Base-by-base conservation (phyloP, 2,888 invertebrate species). In the Calliopum simillimum region DNA sequence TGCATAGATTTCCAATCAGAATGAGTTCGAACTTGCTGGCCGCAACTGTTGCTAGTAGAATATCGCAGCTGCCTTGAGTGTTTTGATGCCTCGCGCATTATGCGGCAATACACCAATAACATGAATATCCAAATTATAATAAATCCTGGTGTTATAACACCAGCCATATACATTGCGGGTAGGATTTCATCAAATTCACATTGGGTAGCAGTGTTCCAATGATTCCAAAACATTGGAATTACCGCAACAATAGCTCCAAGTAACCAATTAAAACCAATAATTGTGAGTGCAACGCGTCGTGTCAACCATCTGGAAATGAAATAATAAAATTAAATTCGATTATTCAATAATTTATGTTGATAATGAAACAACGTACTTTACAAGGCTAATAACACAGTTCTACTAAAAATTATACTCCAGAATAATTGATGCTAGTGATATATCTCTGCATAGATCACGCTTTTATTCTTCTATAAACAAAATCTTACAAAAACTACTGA, bases 171-270 rank as follows among this genome's bases (percentile, higher is more conserved):
- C 82, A 86, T 87, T 68, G 85, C 84, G 19, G 87, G 84, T 53
- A 90, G 80, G 72, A 93, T 90, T 82, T 90, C 88, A 76, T 92
- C 90, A 83, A 93, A 89, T 82, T 93, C 92, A 81, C 94, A 94
- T 51, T 87, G 84, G 69, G 87, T 81, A 13, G 88, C 88, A 11
- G 87, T 87, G 25, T 88, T 87, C 91, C 92, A 94, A 76, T 90
- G 90, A 85, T 94, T 94, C 93, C 93, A 94, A 84, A 93, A 92
- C 74, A 92, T 88, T 1, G 93, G 93, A 69, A 93, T 89, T 69
- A 89, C 88, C 74, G 93, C 91, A 74, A 93, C 87, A 73, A 89
- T 86, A 33, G 91, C 87, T 1, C 93, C 91, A 63, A 89, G 84
- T 3, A 89, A 84, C 93, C 94, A 94, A 43, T 91, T 92, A 71